These are phyloP conservation scores for Panopea generosa DNA, from an alignment of 2,888 invertebrate species.

Conservation along the genomic window DNA sequence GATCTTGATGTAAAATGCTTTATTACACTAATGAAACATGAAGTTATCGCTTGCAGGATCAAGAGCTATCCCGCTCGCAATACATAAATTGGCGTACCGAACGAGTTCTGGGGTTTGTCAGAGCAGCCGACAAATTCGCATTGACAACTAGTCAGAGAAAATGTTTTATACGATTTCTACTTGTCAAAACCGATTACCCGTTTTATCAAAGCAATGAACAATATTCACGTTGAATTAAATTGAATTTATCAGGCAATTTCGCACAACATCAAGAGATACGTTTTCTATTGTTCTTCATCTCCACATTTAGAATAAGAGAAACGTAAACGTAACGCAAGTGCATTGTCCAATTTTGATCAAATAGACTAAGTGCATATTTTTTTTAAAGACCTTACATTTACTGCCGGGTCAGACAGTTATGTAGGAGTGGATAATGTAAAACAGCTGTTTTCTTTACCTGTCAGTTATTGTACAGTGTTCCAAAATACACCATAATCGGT, in stretches of 20 bases:
- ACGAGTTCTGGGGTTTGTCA: conserved; percentile 50
- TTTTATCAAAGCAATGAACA: conserved; percentile 46
- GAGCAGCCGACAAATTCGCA: conserved; percentile 50
- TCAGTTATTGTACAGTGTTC: too few species aligned
- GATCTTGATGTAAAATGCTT: conserved; percentile 51
- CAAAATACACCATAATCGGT: too few species aligned
- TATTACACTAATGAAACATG: conserved; percentile 59
- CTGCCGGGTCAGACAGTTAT: too few species aligned
- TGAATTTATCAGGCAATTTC: conserved; percentile 60
- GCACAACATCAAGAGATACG: conserved; percentile 40
- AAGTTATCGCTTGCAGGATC: conserved; percentile 50
- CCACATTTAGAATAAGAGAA: too few species aligned
- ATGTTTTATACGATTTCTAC: conserved; percentile 64
- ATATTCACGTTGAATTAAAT: conserved; percentile 61
- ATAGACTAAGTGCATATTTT: too few species aligned
- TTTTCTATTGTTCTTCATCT: conserved; percentile 6
- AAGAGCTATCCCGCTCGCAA: conserved; percentile 38
- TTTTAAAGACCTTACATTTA: too few species aligned
- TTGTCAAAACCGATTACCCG: conserved; percentile 55
- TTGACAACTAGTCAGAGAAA: conserved; percentile 59
- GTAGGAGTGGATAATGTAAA: too few species aligned
- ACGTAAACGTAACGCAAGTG: too few species aligned
- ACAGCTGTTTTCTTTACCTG: too few species aligned
- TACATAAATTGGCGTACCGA: conserved; percentile 38
- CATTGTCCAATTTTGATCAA: too few species aligned